Evolutionary conservation across 1,140 invertebrate genomes (phyloP).

Genomic region (Drosophila pectinifera): DNA sequence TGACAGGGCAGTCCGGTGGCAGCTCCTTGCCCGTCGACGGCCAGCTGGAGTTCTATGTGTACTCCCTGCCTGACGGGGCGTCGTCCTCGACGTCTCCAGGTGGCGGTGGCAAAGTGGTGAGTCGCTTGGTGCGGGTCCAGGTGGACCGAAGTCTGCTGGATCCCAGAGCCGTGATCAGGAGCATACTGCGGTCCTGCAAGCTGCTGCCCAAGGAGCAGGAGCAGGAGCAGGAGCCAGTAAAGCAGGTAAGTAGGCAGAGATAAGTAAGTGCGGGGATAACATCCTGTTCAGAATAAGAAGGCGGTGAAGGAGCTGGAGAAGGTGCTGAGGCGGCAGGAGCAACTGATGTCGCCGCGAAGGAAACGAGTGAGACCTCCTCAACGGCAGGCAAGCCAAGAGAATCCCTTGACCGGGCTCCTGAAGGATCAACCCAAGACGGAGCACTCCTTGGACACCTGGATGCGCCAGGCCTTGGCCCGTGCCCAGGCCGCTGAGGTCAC

Average conservation of each 20-base stretch:
- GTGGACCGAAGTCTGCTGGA: constrained; percentile 87
- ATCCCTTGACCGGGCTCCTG: background rate
- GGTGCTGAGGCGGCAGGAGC: background rate
- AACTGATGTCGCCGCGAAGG: background rate
- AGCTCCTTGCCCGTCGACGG: constrained; percentile 86
- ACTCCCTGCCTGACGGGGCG: constrained; percentile 86
- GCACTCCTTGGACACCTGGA: constrained; percentile 85
- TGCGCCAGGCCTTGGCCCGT: constrained; percentile 85
- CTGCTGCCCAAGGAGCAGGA: constrained; percentile 85
- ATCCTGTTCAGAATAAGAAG: background rate
- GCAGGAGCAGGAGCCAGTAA: background rate
- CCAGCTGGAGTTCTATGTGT: constrained; percentile 90
- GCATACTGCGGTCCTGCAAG: constrained; percentile 91
- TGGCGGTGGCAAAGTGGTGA: constrained; percentile 67
- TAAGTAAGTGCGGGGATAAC: too few species aligned
- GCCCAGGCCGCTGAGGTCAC: constrained; percentile 81
- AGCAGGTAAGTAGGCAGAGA: background rate
- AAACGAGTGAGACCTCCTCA: constrained; percentile 8
- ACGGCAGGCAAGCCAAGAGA: too few species aligned
- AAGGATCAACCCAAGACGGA: background rate
- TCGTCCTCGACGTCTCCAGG: background rate
- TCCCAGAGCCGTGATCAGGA: constrained; percentile 89
- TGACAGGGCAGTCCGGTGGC: constrained; percentile 82
- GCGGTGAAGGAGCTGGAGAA: constrained; percentile 17
- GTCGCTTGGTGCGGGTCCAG: constrained; percentile 88